A percentile compares a stretch with the other conserved stretches of the same genome.
These are phyloP conservation scores for Diogma glabrata DNA, from an alignment of 2,888 invertebrate species.

Conservation along the genomic window DNA sequence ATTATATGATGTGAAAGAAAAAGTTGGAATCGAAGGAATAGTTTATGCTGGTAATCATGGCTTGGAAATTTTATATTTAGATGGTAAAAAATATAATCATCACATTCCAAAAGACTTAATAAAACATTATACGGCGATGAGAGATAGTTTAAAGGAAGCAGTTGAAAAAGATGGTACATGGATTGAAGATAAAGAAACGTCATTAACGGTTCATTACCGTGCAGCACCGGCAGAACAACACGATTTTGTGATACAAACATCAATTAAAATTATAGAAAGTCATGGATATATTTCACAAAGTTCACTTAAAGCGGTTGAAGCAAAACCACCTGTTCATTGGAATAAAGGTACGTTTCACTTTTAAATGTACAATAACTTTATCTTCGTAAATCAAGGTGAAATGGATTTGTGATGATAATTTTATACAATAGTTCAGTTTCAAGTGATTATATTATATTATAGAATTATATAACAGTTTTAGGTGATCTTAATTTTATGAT, in stretches of 20 bases:
- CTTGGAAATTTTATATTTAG: constrained; percentile 59
- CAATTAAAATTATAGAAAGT: constrained; percentile 46
- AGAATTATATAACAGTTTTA: no score
- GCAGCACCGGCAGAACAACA: constrained; percentile 49
- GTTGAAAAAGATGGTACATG: constrained; percentile 59
- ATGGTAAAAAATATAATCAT: constrained; percentile 59
- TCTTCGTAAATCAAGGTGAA: no score
- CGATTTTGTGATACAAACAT: constrained; percentile 42
- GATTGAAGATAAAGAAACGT: constrained; percentile 63
- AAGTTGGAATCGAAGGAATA: constrained; percentile 42
- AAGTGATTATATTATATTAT: no score
- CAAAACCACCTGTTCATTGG: constrained; percentile 67
- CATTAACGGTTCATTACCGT: constrained; percentile 60
- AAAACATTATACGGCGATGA: constrained; percentile 47
- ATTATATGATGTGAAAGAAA: constrained; percentile 54
- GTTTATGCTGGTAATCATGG: constrained; percentile 68
- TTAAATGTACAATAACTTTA: no score
- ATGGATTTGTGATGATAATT: no score
- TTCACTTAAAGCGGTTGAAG: constrained; percentile 63
- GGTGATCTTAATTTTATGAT: no score
- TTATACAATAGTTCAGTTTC: no score
- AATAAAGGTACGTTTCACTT: constrained; percentile 56
- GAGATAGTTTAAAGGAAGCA: constrained; percentile 51
- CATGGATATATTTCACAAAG: constrained; percentile 52
- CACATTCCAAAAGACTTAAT: constrained; percentile 55